These are phyloP conservation scores for Gymnodraco acuticeps DNA, from an alignment of 2,797 vertebrate genomes.

Conservation along the genomic window DNA sequence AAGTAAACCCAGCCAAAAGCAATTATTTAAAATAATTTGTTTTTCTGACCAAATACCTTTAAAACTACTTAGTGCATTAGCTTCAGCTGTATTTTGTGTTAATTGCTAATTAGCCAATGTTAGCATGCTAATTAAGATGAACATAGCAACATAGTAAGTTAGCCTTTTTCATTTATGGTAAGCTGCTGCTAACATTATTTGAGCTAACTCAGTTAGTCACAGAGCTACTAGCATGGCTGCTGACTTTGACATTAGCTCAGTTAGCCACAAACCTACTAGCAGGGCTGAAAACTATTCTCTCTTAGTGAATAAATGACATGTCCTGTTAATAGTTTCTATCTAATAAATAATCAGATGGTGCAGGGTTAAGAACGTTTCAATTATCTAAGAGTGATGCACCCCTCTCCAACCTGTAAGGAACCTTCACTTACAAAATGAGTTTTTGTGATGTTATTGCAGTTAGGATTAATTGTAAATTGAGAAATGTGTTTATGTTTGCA, in stretches of 20 bases:
- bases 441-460: not conserved
- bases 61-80: not conserved
- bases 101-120: not conserved
- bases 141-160: too few relatives aligned
- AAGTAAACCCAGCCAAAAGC: not conserved
- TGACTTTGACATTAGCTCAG: too few relatives aligned
- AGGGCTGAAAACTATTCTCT: too few relatives aligned
- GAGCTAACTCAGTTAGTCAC: too few relatives aligned
- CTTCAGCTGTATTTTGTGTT: not conserved
- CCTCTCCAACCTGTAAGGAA: too few relatives aligned
- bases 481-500: slow-evolving; percentile 4
- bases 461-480: slow-evolving; percentile 18
- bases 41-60: not conserved
- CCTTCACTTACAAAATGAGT: not conserved
- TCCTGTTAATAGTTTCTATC: not conserved
- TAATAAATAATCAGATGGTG: not conserved
- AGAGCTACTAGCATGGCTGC: too few relatives aligned
- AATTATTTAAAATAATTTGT: not conserved
- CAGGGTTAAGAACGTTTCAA: not conserved
- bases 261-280: too few relatives aligned
- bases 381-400: not conserved
- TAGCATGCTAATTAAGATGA: not conserved
- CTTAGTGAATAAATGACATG: not conserved
- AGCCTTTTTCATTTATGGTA: too few relatives aligned
- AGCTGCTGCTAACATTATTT: too few relatives aligned